Base-by-base conservation (phyloP, 2,888 invertebrate genomes). In the Hipparchia sbordonii region DNA sequence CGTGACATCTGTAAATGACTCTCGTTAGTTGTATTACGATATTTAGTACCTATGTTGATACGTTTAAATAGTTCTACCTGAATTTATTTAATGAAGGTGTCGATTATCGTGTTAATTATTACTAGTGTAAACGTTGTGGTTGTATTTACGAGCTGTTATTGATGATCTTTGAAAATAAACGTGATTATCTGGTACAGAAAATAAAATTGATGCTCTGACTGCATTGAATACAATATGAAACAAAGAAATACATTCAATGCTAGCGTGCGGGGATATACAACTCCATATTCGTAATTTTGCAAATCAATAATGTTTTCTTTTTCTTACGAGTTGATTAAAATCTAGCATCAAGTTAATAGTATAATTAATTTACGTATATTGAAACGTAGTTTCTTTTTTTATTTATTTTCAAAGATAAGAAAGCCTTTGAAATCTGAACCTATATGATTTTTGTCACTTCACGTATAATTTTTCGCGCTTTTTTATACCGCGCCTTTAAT, bases 1-100 rank as follows among this genome's bases (percentile, higher is more conserved):
- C 80, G 82, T 83, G 82, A 73, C 73, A 73, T 74, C 78, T 72
- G 75, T 72, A 74, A 78, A 77, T 79, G 76, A 77, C 66, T 73
- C 71, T 76, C 76, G 76, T 77, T 78, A 77, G 75, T 67, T 39
- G 60, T 65, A 70, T 70, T 70, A 73, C 69, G 73, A 69, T 70
- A 70, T 73, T 77, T 74, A 52, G 69, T 72, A 9, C 63, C 62
- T 52, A 62, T 67, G 54, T 68, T 51, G 66, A 67, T 60, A 59
- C 57, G 60, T 45, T 54, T 67, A 56, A 62, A 59, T 65, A 70
- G 60, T 60, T 60, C 45, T 46, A 51, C 33, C 60, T 33, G 60
- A 39, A 67, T 69, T 72, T 59, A 74, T 66, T 52, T 52, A 56
- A 65, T 67, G 54, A 33, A 60, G 70, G 51, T 61, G 45, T 69